Percentiles rank a stretch among this genome's conserved stretches.
phyloP scores from a whole-genome alignment of 2,113 vertebrate species.

The Xiphophorus hellerii region DNA sequence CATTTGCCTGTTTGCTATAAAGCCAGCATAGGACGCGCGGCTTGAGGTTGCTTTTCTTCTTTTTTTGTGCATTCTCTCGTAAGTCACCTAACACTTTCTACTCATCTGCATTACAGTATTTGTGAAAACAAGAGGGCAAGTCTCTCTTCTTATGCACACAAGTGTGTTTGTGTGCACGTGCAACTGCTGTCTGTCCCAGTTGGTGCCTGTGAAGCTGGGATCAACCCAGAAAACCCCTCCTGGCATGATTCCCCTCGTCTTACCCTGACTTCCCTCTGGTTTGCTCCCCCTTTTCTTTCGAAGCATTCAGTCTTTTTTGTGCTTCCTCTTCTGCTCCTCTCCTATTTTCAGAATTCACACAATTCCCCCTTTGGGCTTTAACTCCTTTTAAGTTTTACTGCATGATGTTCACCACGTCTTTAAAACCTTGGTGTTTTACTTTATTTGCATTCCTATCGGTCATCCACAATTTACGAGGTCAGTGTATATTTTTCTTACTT shows the following conservation, averaged over 20 bases:
- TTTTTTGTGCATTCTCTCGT: no score
- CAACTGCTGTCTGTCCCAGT: slow-evolving; percentile 34
- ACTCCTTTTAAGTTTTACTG: background rate
- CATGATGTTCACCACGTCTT: background rate
- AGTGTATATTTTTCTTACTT: background rate
- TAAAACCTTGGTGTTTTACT: background rate
- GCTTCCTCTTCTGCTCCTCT: background rate
- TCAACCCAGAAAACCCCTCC: slow-evolving; percentile 54
- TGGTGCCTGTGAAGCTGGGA: slow-evolving; percentile 25
- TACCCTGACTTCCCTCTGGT: background rate
- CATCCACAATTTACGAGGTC: no score
- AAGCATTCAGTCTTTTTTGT: background rate
- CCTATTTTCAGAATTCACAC: background rate
- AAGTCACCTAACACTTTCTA: slow-evolving; percentile 11
- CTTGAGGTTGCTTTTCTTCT: no score
- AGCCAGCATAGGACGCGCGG: background rate
- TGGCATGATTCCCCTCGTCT: slow-evolving; percentile 24
- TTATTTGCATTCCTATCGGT: background rate
- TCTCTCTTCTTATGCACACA: background rate
- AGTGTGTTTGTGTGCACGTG: slow-evolving; percentile 10
- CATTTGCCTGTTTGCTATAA: slow-evolving; percentile 11
- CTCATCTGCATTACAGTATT: slow-evolving; percentile 11
- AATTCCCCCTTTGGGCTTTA: background rate
- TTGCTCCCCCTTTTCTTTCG: background rate
- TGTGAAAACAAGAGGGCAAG: background rate